Percentiles rank a stretch among this genome's conserved stretches.
Conservation (phyloP, 2,888 invertebrate genomes). For the Phortica okadai region DNA sequence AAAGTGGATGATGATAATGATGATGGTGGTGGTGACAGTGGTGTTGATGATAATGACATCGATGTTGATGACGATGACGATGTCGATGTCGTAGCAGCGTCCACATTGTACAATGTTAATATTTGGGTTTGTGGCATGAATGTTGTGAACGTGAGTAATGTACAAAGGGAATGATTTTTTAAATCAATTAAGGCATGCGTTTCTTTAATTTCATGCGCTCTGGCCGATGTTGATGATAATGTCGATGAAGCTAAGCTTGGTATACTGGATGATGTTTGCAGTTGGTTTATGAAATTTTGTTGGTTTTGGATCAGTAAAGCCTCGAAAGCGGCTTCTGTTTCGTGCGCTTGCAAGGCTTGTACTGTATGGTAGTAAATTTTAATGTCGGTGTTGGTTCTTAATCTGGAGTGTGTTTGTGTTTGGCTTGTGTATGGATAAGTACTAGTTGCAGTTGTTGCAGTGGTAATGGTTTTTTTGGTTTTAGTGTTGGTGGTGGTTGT, state of each 20-base stretch:
- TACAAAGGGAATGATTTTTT: conserved; percentile 72
- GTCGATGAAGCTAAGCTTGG: conserved; percentile 44
- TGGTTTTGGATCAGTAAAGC: conserved; percentile 66
- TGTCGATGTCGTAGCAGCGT: conserved; percentile 41
- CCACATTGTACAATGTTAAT: conserved; percentile 67
- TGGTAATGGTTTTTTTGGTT: conserved; percentile 35
- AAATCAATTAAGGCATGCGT: conserved; percentile 73
- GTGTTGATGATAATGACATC: conserved; percentile 25
- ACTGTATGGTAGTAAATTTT: conserved; percentile 68
- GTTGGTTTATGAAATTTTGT: conserved; percentile 50
- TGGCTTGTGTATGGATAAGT: conserved; percentile 5
- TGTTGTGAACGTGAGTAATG: conserved; percentile 72
- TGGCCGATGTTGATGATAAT: conserved; percentile 43
- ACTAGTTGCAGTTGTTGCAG: conserved; percentile 24
- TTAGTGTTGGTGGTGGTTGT: conserved; percentile 44
- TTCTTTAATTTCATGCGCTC: conserved; percentile 66
- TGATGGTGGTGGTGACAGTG: conserved; percentile 32
- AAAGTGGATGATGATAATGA: conserved; percentile 47
- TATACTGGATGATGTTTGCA: conserved; percentile 48
- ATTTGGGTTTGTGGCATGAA: conserved; percentile 73
- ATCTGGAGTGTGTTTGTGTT: conserved; percentile 23
- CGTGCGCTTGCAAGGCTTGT: conserved; percentile 66
- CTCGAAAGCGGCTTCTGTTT: conserved; percentile 71
- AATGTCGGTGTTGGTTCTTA: conserved; percentile 24
- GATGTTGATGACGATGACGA: conserved; percentile 35